Percentiles rank a stretch among this genome's conserved stretches.
These are phyloP conservation scores for Salticus scenicus DNA, from an alignment of 2,888 invertebrate genomes.

Conservation along the genomic window DNA sequence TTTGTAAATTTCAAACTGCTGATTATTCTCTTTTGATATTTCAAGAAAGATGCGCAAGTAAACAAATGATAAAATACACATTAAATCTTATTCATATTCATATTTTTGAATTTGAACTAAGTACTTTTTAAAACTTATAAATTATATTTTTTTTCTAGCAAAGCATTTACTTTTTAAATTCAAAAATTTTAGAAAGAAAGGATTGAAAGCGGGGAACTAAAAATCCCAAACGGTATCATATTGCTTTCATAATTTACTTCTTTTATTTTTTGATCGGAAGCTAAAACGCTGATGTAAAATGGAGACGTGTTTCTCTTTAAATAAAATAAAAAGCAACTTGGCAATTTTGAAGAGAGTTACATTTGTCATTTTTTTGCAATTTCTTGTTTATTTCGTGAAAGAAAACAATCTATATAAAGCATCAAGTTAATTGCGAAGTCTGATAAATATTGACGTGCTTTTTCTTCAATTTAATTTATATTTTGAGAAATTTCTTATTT, in stretches of 20 bases:
- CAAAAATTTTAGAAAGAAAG: not conserved
- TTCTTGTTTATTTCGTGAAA: not conserved
- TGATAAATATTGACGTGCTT: too few species aligned
- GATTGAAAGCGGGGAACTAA: not conserved
- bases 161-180: not conserved
- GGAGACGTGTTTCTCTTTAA: not conserved
- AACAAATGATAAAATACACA: too few species aligned
- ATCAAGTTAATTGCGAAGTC: too few species aligned
- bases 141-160: not conserved
- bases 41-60: too few species aligned
- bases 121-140: slow-evolving; percentile 3
- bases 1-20: too few species aligned
- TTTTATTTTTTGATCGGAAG: not conserved
- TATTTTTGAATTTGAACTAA: not conserved
- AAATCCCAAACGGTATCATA: not conserved
- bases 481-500: not conserved
- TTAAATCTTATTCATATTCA: too few species aligned
- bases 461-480: not conserved
- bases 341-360: not conserved
- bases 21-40: too few species aligned
- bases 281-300: not conserved
- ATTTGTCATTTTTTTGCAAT: slow-evolving; percentile 1
- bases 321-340: not conserved
- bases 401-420: too few species aligned
- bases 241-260: not conserved